Evolutionary conservation across 2,888 invertebrate species (phyloP).

Genomic region (Tiliacea citrago): DNA sequence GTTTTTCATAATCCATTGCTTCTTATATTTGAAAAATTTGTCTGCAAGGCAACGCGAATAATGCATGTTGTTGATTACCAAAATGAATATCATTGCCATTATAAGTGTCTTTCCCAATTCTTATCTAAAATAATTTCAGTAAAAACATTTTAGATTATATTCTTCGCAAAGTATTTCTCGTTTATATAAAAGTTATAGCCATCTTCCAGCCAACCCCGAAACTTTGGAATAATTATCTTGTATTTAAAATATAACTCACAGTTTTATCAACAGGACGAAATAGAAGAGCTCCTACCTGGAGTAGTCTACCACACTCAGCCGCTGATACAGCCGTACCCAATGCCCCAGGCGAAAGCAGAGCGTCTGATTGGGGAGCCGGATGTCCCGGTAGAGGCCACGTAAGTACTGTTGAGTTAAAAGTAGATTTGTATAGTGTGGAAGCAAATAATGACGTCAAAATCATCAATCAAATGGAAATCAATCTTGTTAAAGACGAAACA

Average conservation of each 20-base stretch:
- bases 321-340: conserved; percentile 93
- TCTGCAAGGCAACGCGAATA: too few species aligned
- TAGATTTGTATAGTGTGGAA: conserved; percentile 56
- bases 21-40: not conserved
- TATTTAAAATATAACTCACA: conserved; percentile 36
- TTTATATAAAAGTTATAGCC: not conserved
- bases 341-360: conserved; percentile 92
- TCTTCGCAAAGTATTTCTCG: not conserved
- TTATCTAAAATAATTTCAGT: not conserved
- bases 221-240: not conserved
- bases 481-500: not conserved
- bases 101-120: not conserved
- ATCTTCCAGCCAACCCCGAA: not conserved
- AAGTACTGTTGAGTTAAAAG: conserved; percentile 83
- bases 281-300: conserved; percentile 90
- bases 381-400: conserved; percentile 95
- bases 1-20: not conserved
- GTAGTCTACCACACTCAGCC: conserved; percentile 92
- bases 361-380: conserved; percentile 93
- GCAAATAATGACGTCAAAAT: conserved; percentile 26
- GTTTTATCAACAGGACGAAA: conserved; percentile 82
- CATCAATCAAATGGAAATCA: not conserved
- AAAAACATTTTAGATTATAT: not conserved
- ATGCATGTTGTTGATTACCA: not conserved
- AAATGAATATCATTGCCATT: not conserved